A percentile compares a stretch with the other conserved stretches of the same genome.
phyloP scores from a whole-genome alignment of 2,797 vertebrate genomes.

The Peromyscus eremicus region DNA sequence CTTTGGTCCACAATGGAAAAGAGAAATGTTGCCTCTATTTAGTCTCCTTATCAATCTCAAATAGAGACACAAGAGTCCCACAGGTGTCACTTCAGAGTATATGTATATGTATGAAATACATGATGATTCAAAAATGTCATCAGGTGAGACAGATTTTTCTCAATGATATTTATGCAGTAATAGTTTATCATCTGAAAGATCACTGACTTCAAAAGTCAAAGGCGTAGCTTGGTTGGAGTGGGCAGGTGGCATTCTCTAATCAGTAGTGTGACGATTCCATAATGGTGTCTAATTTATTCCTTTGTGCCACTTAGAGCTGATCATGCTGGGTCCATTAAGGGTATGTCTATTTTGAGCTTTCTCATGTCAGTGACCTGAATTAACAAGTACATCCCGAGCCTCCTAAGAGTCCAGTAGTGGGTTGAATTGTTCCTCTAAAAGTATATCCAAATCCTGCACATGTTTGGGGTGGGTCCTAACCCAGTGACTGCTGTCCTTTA shows the following conservation, averaged over 20 bases:
- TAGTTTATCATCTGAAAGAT: background rate
- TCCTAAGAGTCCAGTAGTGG: background rate
- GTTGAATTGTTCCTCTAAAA: background rate
- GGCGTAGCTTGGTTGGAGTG: background rate
- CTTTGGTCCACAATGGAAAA: background rate
- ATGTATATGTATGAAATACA: background rate
- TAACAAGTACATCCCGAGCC: conserved; percentile 3
- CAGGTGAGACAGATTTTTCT: background rate
- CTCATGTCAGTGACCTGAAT: conserved; percentile 9
- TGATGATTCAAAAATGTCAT: background rate
- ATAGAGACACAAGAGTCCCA: background rate
- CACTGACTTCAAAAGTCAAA: background rate
- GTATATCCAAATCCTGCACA: background rate
- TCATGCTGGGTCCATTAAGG: conserved; percentile 8
- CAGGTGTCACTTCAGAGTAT: background rate
- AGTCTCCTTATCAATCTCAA: background rate
- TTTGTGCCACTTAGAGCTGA: background rate
- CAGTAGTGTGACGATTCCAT: background rate
- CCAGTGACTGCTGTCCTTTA: background rate
- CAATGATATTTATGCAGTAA: background rate
- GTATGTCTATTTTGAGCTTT: conserved; percentile 38
- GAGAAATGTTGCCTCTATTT: background rate
- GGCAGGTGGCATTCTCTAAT: background rate
- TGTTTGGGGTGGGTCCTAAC: background rate
- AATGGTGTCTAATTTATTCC: background rate